Evolutionary conservation across 2,113 vertebrate species (phyloP).

Genomic region (Galemys pyrenaicus): DNA sequence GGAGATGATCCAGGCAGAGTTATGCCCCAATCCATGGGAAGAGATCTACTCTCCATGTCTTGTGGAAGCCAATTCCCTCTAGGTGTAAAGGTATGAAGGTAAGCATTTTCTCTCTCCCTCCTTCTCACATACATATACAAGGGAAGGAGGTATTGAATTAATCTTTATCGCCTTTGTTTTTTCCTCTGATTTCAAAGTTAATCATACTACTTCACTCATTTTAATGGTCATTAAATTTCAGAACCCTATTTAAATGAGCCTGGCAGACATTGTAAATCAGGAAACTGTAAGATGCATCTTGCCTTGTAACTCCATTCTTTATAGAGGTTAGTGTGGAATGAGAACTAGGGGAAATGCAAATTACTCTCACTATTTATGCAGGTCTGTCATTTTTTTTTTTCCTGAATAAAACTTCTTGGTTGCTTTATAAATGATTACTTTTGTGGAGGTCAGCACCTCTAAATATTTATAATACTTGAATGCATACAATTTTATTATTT

Average conservation of each 20-base stretch:
- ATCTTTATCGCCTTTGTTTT: neutral
- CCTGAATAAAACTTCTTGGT: too few relatives aligned
- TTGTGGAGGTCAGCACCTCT: neutral
- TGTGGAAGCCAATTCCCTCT: neutral
- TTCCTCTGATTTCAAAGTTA: conserved; percentile 2
- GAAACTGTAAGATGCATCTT: too few relatives aligned
- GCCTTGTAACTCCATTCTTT: too few relatives aligned
- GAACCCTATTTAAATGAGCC: too few relatives aligned
- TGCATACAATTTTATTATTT: neutral
- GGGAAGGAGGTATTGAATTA: neutral
- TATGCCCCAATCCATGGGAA: too few relatives aligned
- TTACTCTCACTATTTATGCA: too few relatives aligned
- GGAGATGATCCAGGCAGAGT: neutral
- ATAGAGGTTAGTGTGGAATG: too few relatives aligned
- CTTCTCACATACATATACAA: neutral
- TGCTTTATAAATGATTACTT: too few relatives aligned
- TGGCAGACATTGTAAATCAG: too few relatives aligned
- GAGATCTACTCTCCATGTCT: neutral
- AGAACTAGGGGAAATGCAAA: too few relatives aligned
- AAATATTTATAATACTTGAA: neutral
- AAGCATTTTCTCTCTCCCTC: neutral
- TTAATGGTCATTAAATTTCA: neutral
- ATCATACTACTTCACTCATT: neutral
- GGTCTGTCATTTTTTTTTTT: too few relatives aligned
- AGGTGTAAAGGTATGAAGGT: neutral